Conservation (phyloP, 2,888 invertebrate genomes). For the Petrophora chlorosata region DNA sequence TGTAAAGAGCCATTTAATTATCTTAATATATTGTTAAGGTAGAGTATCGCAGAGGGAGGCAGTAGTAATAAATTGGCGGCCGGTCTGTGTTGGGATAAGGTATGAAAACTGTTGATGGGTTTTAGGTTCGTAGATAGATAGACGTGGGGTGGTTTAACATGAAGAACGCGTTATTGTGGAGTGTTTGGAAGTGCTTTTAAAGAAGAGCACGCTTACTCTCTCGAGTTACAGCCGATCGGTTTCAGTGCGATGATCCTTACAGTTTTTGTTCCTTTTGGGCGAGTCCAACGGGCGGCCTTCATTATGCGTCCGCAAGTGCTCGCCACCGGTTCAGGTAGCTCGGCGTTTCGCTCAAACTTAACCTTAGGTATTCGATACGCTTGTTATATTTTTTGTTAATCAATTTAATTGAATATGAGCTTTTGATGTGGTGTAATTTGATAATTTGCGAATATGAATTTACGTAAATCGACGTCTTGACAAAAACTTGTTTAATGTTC, state of each 20-base stretch:
- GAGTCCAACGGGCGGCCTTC: conserved; percentile 74
- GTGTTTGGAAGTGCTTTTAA: conserved; percentile 25
- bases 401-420: conserved; percentile 68
- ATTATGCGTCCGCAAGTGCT: conserved; percentile 74
- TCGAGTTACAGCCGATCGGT: conserved; percentile 59
- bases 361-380: conserved; percentile 80
- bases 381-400: conserved; percentile 72
- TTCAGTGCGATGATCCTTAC: conserved; percentile 76
- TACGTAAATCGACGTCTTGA: conserved; percentile 55
- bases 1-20: conserved; percentile 84
- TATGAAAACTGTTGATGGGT: conserved; percentile 48
- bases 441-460: conserved; percentile 72
- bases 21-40: conserved; percentile 83
- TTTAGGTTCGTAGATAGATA: conserved; percentile 21
- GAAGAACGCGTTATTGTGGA: conserved; percentile 2
- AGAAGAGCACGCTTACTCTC: conserved; percentile 52
- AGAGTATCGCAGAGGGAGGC: conserved; percentile 67
- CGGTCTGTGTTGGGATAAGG: conserved; percentile 57
- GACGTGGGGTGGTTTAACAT: not conserved
- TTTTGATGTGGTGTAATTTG: conserved; percentile 76
- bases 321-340: conserved; percentile 74
- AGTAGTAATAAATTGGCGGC: conserved; percentile 77
- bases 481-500: conserved; percentile 65
- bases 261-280: conserved; percentile 74
- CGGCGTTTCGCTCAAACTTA: conserved; percentile 68